Evolutionary conservation across 2,113 vertebrate genomes (phyloP), one percentile per base, ranked within the genome.

Genomic region (Dicaeum eximium): DNA sequence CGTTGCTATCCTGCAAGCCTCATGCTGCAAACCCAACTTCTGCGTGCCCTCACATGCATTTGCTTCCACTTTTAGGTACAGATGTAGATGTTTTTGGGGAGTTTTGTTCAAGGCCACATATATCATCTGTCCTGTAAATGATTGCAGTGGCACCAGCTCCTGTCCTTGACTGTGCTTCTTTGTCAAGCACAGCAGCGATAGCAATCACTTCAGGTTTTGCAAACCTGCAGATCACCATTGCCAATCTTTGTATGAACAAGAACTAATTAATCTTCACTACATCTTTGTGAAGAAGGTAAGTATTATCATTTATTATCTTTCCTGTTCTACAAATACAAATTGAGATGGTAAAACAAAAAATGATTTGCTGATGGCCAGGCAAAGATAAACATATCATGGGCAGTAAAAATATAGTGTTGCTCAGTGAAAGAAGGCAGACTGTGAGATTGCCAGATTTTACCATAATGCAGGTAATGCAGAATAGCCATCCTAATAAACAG

Each of bases 101-200:
- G 58, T 69, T 95, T 86, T 95, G 42, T 83, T 91, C 93, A 90
- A 88, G 85, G 88, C 94, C 35, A 60, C 54, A 53, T 91, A 28
- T 27, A 83, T 78, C 71, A 73, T 80, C 85, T 2, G 3, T 66
- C 54, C 81, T 72, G 42, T 95, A 90, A 92, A 70, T 80, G 45
- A 90, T 58, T 91, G 90, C 87, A 51, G 88, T 84, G 75, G 81
- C 93, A 96, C 45, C 50, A 47, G 50, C 81, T 87, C 66, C 86
- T 92, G 94, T 97, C 94, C 93, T 93, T 96, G 91, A 70, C 89
- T 74, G 86, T 92, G 61, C 50, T 93, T 93, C 91, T 95, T 87
- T 88, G 84, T 95, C 94, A 96, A 91, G 73, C 4, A 2, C 2
- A 1, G 78, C 78, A 58, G 86, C 0, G 87, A 95, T 88, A 96